Evolutionary conservation across 2,888 invertebrate genomes (phyloP), one percentile per base, ranked within the genome.

Genomic region (Apamea epomidion): DNA sequence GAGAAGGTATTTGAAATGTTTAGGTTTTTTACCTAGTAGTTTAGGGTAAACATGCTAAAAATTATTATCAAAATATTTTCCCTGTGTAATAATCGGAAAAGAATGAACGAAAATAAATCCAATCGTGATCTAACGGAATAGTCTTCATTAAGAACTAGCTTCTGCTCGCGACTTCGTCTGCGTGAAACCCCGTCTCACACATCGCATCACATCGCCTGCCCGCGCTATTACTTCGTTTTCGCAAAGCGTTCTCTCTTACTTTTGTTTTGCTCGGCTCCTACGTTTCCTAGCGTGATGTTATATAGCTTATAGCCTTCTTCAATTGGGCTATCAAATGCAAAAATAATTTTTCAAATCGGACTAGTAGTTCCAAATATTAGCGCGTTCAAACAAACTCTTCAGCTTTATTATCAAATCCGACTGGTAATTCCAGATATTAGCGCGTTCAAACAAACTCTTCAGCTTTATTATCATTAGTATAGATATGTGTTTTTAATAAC

Each of bases 61-160:
- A 45, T 48, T 16, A n/a, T 71, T 10, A 29, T 18, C 29, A 25
- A 32, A 48, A 58, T 58, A 78, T 69, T 78, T 58, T 69, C 29
- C 37, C 7, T 16, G 37, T 21, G 16, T 1, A 45, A 62, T 45
- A 5, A 69, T 42, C 4, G 1, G 6, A 74, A 58, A 65, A 14
- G 16, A 74, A 74, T 82, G 5, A 65, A 82, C 65, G 48, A 67
- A 75, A 65, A 60, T 6, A 18, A 60, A 37, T 48, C 3, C 48
- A 29, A 69, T 58, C 12, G 2, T 58, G 29, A 51, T 48, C 14
- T 25, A 42, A 62, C 21, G 51, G 74, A 51, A 72, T 81, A 51
- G 18, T 51, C 18, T 51, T 51, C 18, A 51, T 51, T 51, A 51
- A 16, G 51, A 51, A 51, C 51, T 54, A 58, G 58, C 25, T 58